Conservation (phyloP, 2,797 vertebrate species). For the Apogon hyalosoma region DNA sequence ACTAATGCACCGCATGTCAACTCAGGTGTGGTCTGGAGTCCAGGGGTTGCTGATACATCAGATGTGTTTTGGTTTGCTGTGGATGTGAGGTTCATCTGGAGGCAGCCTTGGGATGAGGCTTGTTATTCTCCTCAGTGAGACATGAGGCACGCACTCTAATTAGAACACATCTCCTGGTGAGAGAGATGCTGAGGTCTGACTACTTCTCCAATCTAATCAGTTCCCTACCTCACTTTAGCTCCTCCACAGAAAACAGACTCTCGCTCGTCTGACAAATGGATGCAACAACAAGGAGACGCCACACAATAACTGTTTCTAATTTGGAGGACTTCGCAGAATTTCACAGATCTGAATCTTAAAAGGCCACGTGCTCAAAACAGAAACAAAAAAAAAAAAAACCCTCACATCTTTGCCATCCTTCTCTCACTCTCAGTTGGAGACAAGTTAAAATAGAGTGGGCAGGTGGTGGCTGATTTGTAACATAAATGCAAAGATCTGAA, state of each 20-base stretch:
- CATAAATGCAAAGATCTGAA: constrained; percentile 27
- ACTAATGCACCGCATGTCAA: constrained; percentile 39
- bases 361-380: constrained; percentile 12
- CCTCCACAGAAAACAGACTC: constrained; percentile 51
- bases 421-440: constrained; percentile 39
- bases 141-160: constrained; percentile 71
- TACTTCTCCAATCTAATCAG: constrained; percentile 69
- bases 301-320: constrained; percentile 62
- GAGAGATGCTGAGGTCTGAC: constrained; percentile 68
- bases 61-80: constrained; percentile 54
- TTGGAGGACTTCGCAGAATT: constrained; percentile 54
- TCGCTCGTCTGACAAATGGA: constrained; percentile 63
- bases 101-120: constrained; percentile 66
- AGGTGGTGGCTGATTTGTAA: constrained; percentile 28
- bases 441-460: constrained; percentile 34
- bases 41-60: constrained; percentile 58
- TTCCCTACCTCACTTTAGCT: constrained; percentile 61
- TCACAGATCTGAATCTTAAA: constrained; percentile 57
- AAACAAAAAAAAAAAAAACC: constrained; percentile 6
- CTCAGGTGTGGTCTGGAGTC: constrained; percentile 59
- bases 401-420: constrained; percentile 22
- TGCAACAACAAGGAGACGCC: constrained; percentile 60
- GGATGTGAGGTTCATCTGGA: constrained; percentile 58
- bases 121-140: constrained; percentile 75
- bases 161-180: constrained; percentile 79